These are phyloP conservation scores for Drosophila prosaltans DNA, from an alignment of 1,140 invertebrate genomes.

Conservation along the genomic window DNA sequence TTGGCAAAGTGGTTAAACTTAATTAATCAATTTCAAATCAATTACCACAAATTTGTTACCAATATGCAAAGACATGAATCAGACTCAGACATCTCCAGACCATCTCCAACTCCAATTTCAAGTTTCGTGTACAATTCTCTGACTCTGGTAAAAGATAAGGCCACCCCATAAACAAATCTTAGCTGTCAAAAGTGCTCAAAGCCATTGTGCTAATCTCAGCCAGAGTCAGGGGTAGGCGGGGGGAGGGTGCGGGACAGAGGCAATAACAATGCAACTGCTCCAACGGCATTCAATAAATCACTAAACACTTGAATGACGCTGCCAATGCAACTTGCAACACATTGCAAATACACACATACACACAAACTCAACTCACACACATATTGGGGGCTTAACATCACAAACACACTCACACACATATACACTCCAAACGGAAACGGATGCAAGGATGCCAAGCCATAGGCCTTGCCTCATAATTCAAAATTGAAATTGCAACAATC, in stretches of 20 bases:
- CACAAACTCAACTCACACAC: constrained; percentile 9
- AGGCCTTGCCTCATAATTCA: constrained; percentile 75
- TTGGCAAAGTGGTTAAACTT: constrained; percentile 41
- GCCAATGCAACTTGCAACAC: constrained; percentile 80
- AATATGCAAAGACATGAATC: constrained; percentile 81
- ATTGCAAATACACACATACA: constrained; percentile 53
- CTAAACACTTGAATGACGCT: constrained; percentile 82
- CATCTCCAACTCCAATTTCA: constrained; percentile 5
- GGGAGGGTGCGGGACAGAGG: background rate
- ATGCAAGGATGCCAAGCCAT: constrained; percentile 56
- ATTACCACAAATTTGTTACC: constrained; percentile 81
- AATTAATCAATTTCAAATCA: constrained; percentile 82
- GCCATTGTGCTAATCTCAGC: constrained; percentile 78
- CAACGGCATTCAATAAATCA: constrained; percentile 82
- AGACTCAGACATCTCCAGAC: constrained; percentile 28
- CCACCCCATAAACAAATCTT: constrained; percentile 74
- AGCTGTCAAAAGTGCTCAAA: constrained; percentile 80
- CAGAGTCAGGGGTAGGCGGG: background rate
- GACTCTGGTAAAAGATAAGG: background rate
- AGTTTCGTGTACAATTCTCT: constrained; percentile 10
- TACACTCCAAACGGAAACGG: constrained; percentile 40
- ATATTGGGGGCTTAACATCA: constrained; percentile 45
- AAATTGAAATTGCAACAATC: constrained; percentile 83
- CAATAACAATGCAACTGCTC: constrained; percentile 43
- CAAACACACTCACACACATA: constrained; percentile 3